Evolutionary conservation across 1,140 invertebrate genomes (phyloP).

Genomic region (Ostrea edulis): DNA sequence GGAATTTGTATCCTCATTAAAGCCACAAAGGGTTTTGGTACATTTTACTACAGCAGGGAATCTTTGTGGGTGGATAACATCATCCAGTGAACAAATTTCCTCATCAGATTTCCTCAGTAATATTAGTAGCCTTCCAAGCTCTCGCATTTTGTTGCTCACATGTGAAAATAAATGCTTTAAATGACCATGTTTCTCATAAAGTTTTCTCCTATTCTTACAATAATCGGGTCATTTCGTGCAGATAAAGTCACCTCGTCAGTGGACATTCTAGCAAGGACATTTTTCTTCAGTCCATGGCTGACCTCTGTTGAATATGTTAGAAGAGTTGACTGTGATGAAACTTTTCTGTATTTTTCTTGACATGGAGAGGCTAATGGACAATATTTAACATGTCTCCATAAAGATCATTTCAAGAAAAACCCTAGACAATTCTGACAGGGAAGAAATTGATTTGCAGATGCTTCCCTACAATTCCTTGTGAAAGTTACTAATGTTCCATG

Average conservation of each 20-base stretch:
- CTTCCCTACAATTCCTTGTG: conserved; percentile 44
- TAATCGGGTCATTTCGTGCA: conserved; percentile 56
- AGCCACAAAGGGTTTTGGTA: conserved; percentile 53
- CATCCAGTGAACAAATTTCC: conserved; percentile 46
- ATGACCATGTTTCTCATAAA: conserved; percentile 59
- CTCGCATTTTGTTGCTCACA: conserved; percentile 59
- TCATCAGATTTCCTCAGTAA: conserved; percentile 50
- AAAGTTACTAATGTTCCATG: conserved; percentile 50
- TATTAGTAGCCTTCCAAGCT: conserved; percentile 56
- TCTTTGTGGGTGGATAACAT: conserved; percentile 49
- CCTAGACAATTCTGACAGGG: no score
- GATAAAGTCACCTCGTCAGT: conserved; percentile 50
- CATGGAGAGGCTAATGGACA: no score
- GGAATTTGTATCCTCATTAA: conserved; percentile 48
- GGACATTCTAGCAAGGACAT: conserved; percentile 51
- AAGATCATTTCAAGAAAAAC: no score
- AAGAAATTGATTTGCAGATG: neutral
- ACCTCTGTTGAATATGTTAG: neutral
- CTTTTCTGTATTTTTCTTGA: no score
- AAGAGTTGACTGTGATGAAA: no score
- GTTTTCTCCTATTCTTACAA: conserved; percentile 56
- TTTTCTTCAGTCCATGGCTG: conserved; percentile 52
- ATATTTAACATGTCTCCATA: no score
- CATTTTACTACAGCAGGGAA: conserved; percentile 46
- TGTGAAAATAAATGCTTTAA: conserved; percentile 47